Conservation (phyloP, 2,113 vertebrate species). For the Hyaena hyaena region DNA sequence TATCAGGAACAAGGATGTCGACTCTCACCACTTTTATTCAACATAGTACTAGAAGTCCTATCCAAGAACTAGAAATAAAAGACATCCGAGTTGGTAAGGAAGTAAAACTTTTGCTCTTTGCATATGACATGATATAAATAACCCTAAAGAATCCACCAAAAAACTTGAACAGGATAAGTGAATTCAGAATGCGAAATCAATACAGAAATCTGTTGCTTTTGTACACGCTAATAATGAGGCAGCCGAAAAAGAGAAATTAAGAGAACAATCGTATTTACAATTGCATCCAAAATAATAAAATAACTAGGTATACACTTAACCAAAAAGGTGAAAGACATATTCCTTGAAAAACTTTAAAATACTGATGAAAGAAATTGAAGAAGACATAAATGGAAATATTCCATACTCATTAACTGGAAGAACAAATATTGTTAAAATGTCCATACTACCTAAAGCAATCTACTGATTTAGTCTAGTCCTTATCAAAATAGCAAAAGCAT, state of each 20-base stretch:
- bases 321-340: background rate
- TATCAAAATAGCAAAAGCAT: background rate
- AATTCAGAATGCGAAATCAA: background rate
- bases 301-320: background rate
- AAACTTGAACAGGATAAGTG: background rate
- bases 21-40: background rate
- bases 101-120: background rate
- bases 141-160: background rate
- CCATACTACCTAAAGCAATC: background rate
- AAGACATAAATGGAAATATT: background rate
- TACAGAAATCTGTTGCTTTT: background rate
- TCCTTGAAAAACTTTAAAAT: background rate
- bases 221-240: background rate
- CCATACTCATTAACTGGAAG: background rate
- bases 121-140: background rate
- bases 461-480: background rate
- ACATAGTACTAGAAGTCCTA: background rate
- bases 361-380: background rate
- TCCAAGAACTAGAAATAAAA: background rate
- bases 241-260: background rate
- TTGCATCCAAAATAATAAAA: background rate
- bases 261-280: background rate
- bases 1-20: background rate
- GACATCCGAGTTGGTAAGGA: background rate
- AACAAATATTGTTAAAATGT: background rate